Percentiles rank a stretch among this genome's conserved stretches.
Conservation (phyloP, 2,888 invertebrate species). For the Lordiphosa fenestrarum region DNA sequence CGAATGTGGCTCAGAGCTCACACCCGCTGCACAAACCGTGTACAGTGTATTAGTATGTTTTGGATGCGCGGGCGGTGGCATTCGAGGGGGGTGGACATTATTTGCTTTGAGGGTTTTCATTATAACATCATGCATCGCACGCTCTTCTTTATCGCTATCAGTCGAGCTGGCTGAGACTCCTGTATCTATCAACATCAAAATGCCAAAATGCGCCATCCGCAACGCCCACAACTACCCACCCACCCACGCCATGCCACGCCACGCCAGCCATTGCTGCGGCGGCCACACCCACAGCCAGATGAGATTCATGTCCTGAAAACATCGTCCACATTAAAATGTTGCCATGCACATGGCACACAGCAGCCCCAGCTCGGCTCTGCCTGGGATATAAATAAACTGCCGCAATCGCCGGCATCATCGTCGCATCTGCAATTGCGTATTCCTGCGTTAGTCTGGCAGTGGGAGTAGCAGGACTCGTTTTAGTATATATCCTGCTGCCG, state of each 20-base stretch:
- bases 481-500: conserved; percentile 47
- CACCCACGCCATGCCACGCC: too few relatives aligned
- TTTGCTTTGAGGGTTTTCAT: conserved; percentile 72
- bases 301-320: conserved; percentile 55
- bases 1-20: conserved; percentile 54
- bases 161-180: conserved; percentile 36
- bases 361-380: conserved; percentile 4
- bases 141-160: conserved; percentile 63
- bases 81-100: conserved; percentile 45
- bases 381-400: conserved; percentile 66
- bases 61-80: conserved; percentile 1
- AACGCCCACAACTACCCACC: conserved; percentile 7
- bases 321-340: conserved; percentile 66
- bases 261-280: conserved; percentile 5
- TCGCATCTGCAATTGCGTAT: conserved; percentile 74
- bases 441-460: conserved; percentile 32
- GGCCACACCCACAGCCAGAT: conserved; percentile 36
- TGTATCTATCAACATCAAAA: conserved; percentile 68
- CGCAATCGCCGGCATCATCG: conserved; percentile 68
- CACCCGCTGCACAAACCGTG: neutral
- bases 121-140: conserved; percentile 71
- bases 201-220: conserved; percentile 47
- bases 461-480: conserved; percentile 20
- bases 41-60: neutral
- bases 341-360: conserved; percentile 34